A percentile compares a stretch with the other conserved stretches of the same genome.
Conservation (phyloP, 2,113 vertebrate species). For the Myxocyprinus asiaticus region DNA sequence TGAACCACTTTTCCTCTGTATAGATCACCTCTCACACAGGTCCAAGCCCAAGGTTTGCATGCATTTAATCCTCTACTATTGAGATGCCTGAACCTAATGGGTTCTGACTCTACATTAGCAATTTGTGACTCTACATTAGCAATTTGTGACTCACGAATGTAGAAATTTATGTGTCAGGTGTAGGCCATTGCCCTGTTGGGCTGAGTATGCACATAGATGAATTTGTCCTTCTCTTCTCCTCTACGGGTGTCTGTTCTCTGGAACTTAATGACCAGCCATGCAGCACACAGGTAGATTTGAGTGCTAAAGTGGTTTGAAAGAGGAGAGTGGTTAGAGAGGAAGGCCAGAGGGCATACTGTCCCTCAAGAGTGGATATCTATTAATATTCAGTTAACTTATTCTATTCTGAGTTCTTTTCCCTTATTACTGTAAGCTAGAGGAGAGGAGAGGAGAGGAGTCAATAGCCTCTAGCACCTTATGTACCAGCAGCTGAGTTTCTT, state of each 20-base stretch:
- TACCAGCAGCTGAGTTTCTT: constrained; percentile 65
- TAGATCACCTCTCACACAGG: background rate
- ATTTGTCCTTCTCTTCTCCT: constrained; percentile 35
- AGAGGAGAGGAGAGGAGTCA: constrained; percentile 54
- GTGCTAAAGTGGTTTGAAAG: constrained; percentile 36
- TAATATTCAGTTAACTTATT: constrained; percentile 23
- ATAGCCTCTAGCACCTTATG: constrained; percentile 61
- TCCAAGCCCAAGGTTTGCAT: background rate
- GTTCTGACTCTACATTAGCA: background rate
- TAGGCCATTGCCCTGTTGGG: background rate
- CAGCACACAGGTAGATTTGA: constrained; percentile 21
- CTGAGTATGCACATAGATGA: background rate
- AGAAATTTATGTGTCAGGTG: background rate
- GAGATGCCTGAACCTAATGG: background rate
- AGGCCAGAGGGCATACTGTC: constrained; percentile 42
- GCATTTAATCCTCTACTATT: background rate
- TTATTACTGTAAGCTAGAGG: constrained; percentile 50
- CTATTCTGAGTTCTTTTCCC: constrained; percentile 8
- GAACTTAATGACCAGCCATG: constrained; percentile 22
- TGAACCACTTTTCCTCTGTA: constrained; percentile 6
- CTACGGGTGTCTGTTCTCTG: background rate
- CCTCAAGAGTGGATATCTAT: constrained; percentile 25
- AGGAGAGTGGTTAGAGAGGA: constrained; percentile 58
- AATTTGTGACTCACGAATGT: background rate
- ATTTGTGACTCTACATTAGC: background rate